phyloP scores from a whole-genome alignment of 1,140 invertebrate species.

The Trichoplusia ni region DNA sequence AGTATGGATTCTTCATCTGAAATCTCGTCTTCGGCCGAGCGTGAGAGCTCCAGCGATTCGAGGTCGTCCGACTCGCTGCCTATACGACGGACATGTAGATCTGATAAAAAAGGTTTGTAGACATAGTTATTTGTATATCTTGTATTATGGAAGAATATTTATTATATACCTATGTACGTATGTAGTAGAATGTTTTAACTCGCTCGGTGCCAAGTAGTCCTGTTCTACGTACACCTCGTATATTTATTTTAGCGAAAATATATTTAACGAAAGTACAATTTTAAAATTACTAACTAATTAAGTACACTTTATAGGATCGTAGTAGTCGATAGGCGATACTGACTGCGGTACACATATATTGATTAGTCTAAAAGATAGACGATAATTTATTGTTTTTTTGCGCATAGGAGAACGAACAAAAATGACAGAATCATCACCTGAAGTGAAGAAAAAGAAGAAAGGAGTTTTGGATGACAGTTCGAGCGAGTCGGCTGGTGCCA shows the following conservation, averaged over 20 bases:
- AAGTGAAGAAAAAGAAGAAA: constrained; percentile 74
- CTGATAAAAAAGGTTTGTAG: constrained; percentile 66
- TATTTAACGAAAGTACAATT: too few relatives aligned
- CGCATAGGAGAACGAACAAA: constrained; percentile 56
- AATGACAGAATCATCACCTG: constrained; percentile 66
- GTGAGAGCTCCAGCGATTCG: constrained; percentile 58
- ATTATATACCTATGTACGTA: too few relatives aligned
- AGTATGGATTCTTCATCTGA: constrained; percentile 70
- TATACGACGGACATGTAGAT: constrained; percentile 55
- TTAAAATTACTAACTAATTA: too few relatives aligned
- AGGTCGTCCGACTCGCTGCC: constrained; percentile 70
- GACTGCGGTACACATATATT: too few relatives aligned
- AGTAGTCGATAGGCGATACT: too few relatives aligned
- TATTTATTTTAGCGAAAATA: too few relatives aligned
- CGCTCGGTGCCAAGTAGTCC: too few relatives aligned
- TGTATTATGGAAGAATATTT: too few relatives aligned
- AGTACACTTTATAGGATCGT: too few relatives aligned
- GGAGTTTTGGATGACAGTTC: constrained; percentile 66
- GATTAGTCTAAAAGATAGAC: background rate
- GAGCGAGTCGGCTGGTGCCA: constrained; percentile 67
- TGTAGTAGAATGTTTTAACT: too few relatives aligned
- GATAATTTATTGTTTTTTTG: background rate
- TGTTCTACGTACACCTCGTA: too few relatives aligned
- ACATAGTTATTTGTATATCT: too few relatives aligned
- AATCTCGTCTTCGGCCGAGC: constrained; percentile 65